Base-by-base conservation (phyloP, 2,888 invertebrate species). In the Hypena proboscidalis region DNA sequence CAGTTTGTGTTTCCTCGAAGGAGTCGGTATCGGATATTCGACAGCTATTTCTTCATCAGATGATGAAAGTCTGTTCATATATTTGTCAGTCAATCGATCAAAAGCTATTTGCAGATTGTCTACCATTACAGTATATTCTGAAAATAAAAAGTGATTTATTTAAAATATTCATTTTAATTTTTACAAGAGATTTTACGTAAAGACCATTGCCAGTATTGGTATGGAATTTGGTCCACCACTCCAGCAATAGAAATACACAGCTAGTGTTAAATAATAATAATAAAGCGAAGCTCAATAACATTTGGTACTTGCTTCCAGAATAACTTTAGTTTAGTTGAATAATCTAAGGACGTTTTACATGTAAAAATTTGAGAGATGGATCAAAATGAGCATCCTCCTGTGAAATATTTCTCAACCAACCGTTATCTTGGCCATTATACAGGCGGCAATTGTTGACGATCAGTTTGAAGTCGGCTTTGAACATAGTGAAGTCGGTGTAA, bases 351-450 rank as follows among this genome's bases (percentile, higher is more conserved):
- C n/a, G n/a, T n/a, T n/a, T n/a, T n/a, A n/a, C n/a, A n/a, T n/a
- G n/a, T n/a, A n/a, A n/a, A n/a, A n/a, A n/a, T n/a, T n/a, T n/a
- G n/a, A n/a, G n/a, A n/a, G n/a, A n/a, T n/a, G n/a, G n/a, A n/a
- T n/a, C n/a, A n/a, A n/a, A n/a, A n/a, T n/a, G n/a, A n/a, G n/a
- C 17, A 17, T 17, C 3, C 3, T 17, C 5, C 10, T 9, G 22
- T 22, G 29, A 27, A 10, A 13, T 2, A 33, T 35, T 20, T 0
- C n/a, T 10, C 22, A 45, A 44, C 57, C 11, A 80, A 97, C 98
- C 98, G 91, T 97, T 98, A 71, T 97, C 95, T 64, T 95, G 95
- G 38, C 98, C 98, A 90, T 98, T 98, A 80, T 98, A 98, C 36
- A 97, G 92, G 35, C 96, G 93, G 80, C 98, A 98, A 80, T 98